Evolutionary conservation across 2,113 vertebrate species (phyloP), one percentile per base, ranked within the genome.

Genomic region (Gasterosteus nipponicus): DNA sequence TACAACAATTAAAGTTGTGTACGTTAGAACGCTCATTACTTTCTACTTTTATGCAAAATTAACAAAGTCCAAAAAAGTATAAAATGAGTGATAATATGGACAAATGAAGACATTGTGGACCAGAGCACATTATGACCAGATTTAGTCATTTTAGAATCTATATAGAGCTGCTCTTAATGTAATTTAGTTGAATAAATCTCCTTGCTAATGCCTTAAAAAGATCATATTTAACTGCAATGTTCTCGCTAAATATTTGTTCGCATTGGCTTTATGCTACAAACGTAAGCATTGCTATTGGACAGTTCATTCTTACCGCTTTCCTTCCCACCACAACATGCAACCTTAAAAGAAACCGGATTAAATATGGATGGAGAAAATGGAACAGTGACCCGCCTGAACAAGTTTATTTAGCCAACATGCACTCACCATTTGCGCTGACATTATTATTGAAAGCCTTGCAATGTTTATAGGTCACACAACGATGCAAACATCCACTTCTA

Each of bases 81-180:
- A 6, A 5, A 29, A 54, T 29, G 11, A 53, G n/a, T 14, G 29
- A 44, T 35, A 35, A 19, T 19, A 18, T 42, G 51, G 26, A 54
- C 19, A 10, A 59, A 69, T 8, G 26, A 46, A 76, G 53, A 56
- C 39, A 1, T 15, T 19, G 2, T 42, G 19, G 7, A 61, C 19
- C 4, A 39, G 19, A 63, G 33, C 16, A 41, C 26, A n/a, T 44
- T 72, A 41, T 11, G 22, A 18, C 66, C 4, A 35, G 7, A 57
- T 75, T 79, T 26, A 41, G 46, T 67, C 3, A 58, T 29, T 44
- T 56, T 44, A 41, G 22, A 57, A 38, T 38, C 35, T 38, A 38
- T 6, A 38, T 38, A 38, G 35, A 38, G 5, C 35, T 38, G 35
- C 4, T 10, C 26, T 5, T 0, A 18, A 42, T 26, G 22, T 5